These are phyloP conservation scores for Aphodius sticticus DNA, from an alignment of 2,888 invertebrate genomes.

Conservation along the genomic window DNA sequence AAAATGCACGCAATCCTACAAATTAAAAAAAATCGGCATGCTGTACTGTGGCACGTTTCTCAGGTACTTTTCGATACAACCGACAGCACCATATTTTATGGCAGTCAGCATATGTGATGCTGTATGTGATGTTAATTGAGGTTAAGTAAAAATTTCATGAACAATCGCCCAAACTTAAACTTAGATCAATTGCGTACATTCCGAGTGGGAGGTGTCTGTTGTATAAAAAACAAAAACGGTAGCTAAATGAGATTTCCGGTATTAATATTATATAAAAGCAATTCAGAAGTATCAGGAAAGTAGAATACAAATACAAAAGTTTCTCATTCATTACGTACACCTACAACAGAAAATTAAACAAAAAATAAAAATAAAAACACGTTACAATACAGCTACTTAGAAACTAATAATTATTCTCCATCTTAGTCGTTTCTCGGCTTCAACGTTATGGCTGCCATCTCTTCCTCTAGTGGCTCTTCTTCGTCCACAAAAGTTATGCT, in stretches of 20 bases:
- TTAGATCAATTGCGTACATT: neutral
- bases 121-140: neutral
- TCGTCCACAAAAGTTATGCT: slow-evolving; percentile 76
- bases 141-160: no score
- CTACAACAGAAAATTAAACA: neutral
- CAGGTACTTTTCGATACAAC: neutral
- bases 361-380: slow-evolving; percentile 10
- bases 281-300: neutral
- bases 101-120: neutral
- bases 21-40: neutral
- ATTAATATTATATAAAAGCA: slow-evolving; percentile 4
- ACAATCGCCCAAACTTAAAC: no score
- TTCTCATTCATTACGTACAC: neutral
- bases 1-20: neutral
- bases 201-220: neutral
- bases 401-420: slow-evolving; percentile 34
- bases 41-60: neutral
- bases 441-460: slow-evolving; percentile 59
- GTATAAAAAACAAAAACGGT: neutral
- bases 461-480: slow-evolving; percentile 61
- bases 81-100: neutral
- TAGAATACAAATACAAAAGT: neutral
- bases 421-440: slow-evolving; percentile 55
- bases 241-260: neutral
- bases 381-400: slow-evolving; percentile 20